These are phyloP conservation scores for Iguana delicatissima DNA, from an alignment of 2,797 vertebrate genomes.

Conservation along the genomic window DNA sequence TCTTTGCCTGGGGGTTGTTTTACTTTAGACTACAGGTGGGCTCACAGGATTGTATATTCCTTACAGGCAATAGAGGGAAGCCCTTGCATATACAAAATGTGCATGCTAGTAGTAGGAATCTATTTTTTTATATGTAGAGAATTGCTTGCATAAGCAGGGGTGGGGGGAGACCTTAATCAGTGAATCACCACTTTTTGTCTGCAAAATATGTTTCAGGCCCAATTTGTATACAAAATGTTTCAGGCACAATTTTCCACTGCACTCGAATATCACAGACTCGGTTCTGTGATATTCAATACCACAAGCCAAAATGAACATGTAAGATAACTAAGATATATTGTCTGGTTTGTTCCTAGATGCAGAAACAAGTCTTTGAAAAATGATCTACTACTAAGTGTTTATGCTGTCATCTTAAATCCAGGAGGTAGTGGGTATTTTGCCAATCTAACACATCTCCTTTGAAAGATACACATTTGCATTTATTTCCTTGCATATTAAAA, in stretches of 20 bases:
- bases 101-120: too few species aligned
- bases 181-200: not conserved
- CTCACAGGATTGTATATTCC: not conserved
- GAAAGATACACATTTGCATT: conserved; percentile 61
- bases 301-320: not conserved
- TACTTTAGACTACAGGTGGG: too few species aligned
- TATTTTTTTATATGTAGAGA: not conserved
- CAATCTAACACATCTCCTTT: conserved; percentile 59
- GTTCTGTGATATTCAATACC: not conserved
- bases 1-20: not conserved
- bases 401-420: conserved; percentile 50
- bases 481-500: conserved; percentile 58
- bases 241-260: too few species aligned
- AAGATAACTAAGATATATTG: conserved; percentile 27
- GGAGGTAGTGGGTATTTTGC: conserved; percentile 51
- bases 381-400: conserved; percentile 3
- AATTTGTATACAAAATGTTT: not conserved
- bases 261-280: not conserved
- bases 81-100: not conserved
- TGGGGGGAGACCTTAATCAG: not conserved
- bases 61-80: not conserved
- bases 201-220: not conserved
- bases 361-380: conserved; percentile 42
- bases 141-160: not conserved
- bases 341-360: conserved; percentile 7